Conservation (phyloP, 2,797 vertebrate species). For the Coluber constrictor region DNA sequence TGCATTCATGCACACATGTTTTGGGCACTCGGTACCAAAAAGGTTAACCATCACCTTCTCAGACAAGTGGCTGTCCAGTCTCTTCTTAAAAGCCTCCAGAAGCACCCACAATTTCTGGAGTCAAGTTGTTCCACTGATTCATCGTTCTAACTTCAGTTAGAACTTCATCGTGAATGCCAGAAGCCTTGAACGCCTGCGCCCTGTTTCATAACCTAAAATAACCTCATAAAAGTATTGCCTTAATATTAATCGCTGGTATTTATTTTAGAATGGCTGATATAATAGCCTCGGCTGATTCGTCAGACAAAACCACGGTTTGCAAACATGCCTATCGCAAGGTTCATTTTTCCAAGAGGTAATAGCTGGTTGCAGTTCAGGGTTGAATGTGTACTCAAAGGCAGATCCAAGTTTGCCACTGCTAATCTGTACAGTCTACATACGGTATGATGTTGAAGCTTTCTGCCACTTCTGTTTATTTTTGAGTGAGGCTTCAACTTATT, state of each 20-base stretch:
- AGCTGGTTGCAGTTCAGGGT: neutral
- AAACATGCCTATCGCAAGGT: neutral
- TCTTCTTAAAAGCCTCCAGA: neutral
- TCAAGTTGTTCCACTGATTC: neutral
- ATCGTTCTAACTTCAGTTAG: neutral
- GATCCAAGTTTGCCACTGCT: neutral
- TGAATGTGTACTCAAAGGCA: neutral
- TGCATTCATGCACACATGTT: too few relatives aligned
- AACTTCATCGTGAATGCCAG: neutral
- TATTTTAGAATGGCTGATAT: neutral
- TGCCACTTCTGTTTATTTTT: neutral
- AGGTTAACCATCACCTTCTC: too few relatives aligned
- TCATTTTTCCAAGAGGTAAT: neutral
- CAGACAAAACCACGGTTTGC: neutral
- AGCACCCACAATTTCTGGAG: neutral
- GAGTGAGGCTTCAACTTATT: neutral
- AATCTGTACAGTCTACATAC: neutral
- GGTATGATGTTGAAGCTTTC: neutral
- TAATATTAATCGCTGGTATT: neutral
- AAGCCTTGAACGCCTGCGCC: neutral
- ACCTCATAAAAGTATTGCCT: neutral
- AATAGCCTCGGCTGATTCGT: neutral
- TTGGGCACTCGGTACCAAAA: too few relatives aligned
- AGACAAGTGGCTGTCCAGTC: too few relatives aligned
- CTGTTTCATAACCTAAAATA: neutral